Evolutionary conservation across 2,113 vertebrate genomes (phyloP).

Genomic region (Clarias batrachus): DNA sequence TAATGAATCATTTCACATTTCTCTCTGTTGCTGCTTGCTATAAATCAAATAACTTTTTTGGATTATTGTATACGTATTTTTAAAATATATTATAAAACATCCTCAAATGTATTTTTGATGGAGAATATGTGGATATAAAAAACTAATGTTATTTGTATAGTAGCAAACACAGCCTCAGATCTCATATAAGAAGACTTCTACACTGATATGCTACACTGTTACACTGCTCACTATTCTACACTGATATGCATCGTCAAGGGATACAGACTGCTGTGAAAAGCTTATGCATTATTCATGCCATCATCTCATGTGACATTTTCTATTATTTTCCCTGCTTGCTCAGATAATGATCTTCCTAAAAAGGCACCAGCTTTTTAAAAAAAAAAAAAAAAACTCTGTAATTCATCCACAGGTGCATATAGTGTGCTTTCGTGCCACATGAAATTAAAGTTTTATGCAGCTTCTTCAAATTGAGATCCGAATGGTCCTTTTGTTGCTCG

Average conservation of each 20-base stretch:
- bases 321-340: slow-evolving; percentile 56
- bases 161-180: slow-evolving; percentile 26
- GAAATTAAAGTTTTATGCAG: slow-evolving; percentile 82
- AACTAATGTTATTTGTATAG: neutral
- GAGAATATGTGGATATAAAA: neutral
- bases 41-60: too few species aligned
- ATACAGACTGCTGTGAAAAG: slow-evolving; percentile 50
- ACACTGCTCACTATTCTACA: slow-evolving; percentile 30
- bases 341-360: slow-evolving; percentile 60
- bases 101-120: neutral
- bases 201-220: slow-evolving; percentile 32
- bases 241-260: slow-evolving; percentile 39
- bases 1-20: slow-evolving; percentile 7
- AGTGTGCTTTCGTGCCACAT: slow-evolving; percentile 64
- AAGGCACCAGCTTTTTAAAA: slow-evolving; percentile 45
- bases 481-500: slow-evolving; percentile 75
- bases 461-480: slow-evolving; percentile 80
- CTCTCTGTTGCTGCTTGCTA: neutral
- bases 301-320: slow-evolving; percentile 56
- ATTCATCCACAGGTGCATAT: slow-evolving; percentile 61
- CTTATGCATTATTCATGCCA: slow-evolving; percentile 60
- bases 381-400: neutral
- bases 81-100: neutral
- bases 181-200: slow-evolving; percentile 20
- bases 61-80: too few species aligned